Base-by-base conservation (phyloP, 30 jellyfish, hydroid and myxozoan genomes). In the Morbakka virulenta region DNA sequence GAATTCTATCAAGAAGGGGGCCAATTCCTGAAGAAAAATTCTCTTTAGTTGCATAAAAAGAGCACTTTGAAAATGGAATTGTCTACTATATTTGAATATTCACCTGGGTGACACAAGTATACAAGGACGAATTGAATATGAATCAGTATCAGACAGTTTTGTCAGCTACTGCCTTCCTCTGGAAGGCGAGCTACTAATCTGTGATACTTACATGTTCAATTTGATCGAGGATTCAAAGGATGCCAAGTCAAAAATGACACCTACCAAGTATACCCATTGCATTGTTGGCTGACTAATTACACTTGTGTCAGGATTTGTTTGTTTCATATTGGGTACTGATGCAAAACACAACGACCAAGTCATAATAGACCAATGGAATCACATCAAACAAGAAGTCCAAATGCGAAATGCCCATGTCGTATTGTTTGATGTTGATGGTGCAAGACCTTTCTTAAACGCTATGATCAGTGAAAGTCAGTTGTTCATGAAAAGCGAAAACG, bases 391-490 rank as follows among this genome's bases (percentile, higher is more conserved):
- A 50, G 50, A 51, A 29, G 48, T n/a, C n/a, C 21, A 28, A 27
- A 76, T 32, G 48, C 82, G 69, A 3, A 35, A 57, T 28, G 32
- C 57, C 4, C 26, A 1, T 3, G 86, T 74, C 36, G 20, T 51
- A 20, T 4, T 66, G 9, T 35, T 35, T 61, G 87, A 79, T 1
- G 87, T 79, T 11, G 87, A 53, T 50, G 87, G 87, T 76, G 87
- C 87, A 35, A 68, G 87, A 28, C 80, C 87, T 14, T 76, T 76
- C 69, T 28, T 76, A 29, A 76, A 76, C 69, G 87, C 82, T 17
- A 76, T 76, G 87, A 24, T 61, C 25, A 23, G 52, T 17, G 25
- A 32, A 53, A 76, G 68, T 27, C 14, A 35, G 47, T 67, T 76
- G 52, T 76, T 52, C 25, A 35, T 25, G n/a, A n/a, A n/a, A n/a